A percentile compares a stretch with the other conserved stretches of the same genome.
Evolutionary conservation across 2,113 vertebrate species (phyloP).

Genomic region (Pteropus alecto): DNA sequence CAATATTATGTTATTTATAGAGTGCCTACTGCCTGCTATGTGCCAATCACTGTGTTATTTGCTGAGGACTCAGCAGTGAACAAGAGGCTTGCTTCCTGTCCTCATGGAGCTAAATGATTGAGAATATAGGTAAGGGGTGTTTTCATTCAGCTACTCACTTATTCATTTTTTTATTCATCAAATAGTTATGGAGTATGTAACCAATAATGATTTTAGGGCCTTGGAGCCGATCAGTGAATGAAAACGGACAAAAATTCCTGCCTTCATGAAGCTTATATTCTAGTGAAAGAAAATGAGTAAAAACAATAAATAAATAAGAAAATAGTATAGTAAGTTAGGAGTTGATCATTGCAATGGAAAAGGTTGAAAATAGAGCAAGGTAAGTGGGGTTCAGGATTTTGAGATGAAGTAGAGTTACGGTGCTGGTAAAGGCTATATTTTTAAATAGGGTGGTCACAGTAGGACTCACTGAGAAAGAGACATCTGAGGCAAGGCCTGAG

Average conservation of each 20-base stretch:
- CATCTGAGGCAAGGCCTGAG: background rate
- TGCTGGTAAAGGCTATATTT: background rate
- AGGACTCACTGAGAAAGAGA: background rate
- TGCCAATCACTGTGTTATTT: background rate
- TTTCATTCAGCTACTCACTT: background rate
- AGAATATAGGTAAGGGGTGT: background rate
- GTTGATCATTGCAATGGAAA: background rate
- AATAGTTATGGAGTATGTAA: background rate
- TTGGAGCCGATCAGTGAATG: background rate
- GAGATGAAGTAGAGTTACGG: background rate
- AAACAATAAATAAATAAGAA: background rate
- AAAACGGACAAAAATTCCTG: background rate
- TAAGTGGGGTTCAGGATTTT: background rate
- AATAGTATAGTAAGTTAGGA: background rate
- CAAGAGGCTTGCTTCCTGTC: background rate
- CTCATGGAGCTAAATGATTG: background rate
- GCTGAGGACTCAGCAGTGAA: background rate
- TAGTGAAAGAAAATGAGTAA: background rate
- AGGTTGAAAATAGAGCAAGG: background rate
- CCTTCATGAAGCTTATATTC: background rate
- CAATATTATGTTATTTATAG: background rate
- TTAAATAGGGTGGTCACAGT: background rate
- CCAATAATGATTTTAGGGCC: background rate
- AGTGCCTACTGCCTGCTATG: background rate
- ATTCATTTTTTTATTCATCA: background rate